Evolutionary conservation across 2,888 invertebrate genomes (phyloP).

Genomic region (Drosophila subsilvestris): DNA sequence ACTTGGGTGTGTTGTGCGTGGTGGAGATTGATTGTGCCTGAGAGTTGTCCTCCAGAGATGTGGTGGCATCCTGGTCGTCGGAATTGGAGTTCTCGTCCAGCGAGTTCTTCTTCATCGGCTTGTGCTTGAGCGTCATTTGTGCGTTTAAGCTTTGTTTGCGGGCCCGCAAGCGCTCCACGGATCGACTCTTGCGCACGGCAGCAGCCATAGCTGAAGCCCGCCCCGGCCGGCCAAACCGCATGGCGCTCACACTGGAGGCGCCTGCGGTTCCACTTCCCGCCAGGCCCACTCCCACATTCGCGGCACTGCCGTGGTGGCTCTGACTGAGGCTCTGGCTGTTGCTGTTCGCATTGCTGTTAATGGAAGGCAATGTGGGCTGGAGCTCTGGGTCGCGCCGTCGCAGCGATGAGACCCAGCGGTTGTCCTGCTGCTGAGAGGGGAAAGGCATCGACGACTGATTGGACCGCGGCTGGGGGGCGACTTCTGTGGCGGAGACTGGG

Average conservation of each 20-base stretch:
- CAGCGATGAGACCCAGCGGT: constrained; percentile 88
- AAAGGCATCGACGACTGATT: constrained; percentile 65
- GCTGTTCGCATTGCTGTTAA: constrained; percentile 82
- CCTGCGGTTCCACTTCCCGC: constrained; percentile 45
- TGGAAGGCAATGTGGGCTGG: constrained; percentile 88
- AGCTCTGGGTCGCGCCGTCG: constrained; percentile 88
- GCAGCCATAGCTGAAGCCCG: constrained; percentile 74
- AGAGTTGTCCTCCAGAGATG: constrained; percentile 84
- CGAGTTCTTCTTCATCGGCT: constrained; percentile 83
- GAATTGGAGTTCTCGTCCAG: constrained; percentile 84
- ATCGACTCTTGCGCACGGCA: constrained; percentile 83
- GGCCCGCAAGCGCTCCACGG: constrained; percentile 83
- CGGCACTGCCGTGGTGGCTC: constrained; percentile 82
- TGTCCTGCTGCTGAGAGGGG: constrained; percentile 85
- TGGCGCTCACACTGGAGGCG: constrained; percentile 61
- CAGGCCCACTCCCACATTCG: constrained; percentile 85
- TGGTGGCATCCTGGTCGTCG: constrained; percentile 84
- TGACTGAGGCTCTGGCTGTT: constrained; percentile 54
- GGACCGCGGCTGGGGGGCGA: constrained; percentile 84
- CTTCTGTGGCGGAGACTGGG: constrained; percentile 81
- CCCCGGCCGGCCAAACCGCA: constrained; percentile 73
- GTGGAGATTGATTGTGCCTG: constrained; percentile 64
- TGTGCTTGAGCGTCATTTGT: constrained; percentile 84
- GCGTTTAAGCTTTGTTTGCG: constrained; percentile 82
- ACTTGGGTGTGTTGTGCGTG: constrained; percentile 80